A percentile compares a stretch with the other conserved stretches of the same genome.
Conservation (phyloP, 2,888 invertebrate genomes). For the Trichogramma evanescens region DNA sequence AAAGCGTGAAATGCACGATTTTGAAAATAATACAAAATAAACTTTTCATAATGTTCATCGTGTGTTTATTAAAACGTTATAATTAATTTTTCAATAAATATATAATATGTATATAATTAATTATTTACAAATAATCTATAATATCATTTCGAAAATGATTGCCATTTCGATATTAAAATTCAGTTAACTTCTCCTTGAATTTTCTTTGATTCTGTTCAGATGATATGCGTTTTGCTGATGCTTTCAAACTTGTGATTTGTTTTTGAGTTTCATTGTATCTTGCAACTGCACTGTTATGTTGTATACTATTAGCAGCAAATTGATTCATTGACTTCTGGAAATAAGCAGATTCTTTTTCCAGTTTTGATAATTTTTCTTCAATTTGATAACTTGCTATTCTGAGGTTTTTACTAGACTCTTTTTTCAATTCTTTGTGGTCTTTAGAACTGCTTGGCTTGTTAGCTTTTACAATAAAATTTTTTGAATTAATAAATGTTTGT, state of each 20-base stretch:
- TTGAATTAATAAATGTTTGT: neutral
- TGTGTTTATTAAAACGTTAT: too few relatives aligned
- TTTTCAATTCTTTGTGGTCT: conserved; percentile 43
- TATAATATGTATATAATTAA: too few relatives aligned
- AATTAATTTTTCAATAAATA: too few relatives aligned
- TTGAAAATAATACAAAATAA: too few relatives aligned
- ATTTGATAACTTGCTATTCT: conserved; percentile 69
- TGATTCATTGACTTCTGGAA: conserved; percentile 60
- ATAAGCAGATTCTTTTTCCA: conserved; percentile 61
- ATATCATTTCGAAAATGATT: too few relatives aligned
- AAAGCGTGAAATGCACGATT: too few relatives aligned
- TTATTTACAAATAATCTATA: too few relatives aligned
- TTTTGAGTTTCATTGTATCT: conserved; percentile 58
- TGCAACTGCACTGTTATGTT: conserved; percentile 56
- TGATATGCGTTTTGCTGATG: conserved; percentile 58
- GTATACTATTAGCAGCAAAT: conserved; percentile 55
- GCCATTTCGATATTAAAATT: conserved; percentile 55
- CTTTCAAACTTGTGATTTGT: conserved; percentile 56
- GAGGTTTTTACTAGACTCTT: conserved; percentile 57
- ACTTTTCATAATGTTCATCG: too few relatives aligned
- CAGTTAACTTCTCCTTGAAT: conserved; percentile 67
- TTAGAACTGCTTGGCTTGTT: conserved; percentile 31
- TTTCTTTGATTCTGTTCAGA: conserved; percentile 66
- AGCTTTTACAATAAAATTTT: conserved; percentile 1
- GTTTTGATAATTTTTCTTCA: conserved; percentile 62